Evolutionary conservation across 2,888 invertebrate species (phyloP).

Genomic region (Lithosia quadra): DNA sequence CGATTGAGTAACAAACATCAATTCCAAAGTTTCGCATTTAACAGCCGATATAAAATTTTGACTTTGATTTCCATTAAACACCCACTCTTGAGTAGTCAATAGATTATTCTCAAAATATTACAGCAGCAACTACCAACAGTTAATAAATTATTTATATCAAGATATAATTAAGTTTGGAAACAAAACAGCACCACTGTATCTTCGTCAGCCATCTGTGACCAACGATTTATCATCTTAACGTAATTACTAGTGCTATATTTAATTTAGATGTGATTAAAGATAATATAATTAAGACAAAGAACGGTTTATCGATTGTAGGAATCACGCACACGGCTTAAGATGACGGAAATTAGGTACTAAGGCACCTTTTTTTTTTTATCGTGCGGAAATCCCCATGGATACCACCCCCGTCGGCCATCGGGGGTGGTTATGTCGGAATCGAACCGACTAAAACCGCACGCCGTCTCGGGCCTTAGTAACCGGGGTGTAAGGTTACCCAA

Average conservation of each 20-base stretch:
- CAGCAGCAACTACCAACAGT: background rate
- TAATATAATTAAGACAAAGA: slow-evolving; percentile 33
- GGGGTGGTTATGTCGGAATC: too few relatives aligned
- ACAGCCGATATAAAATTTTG: too few relatives aligned
- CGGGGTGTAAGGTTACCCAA: too few relatives aligned
- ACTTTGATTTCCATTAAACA: too few relatives aligned
- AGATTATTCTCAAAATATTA: background rate
- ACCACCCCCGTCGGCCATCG: too few relatives aligned
- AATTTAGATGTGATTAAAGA: slow-evolving; percentile 31
- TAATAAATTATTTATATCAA: slow-evolving; percentile 9
- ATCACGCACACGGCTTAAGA: background rate
- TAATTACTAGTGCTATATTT: slow-evolving; percentile 20
- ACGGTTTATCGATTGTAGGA: background rate
- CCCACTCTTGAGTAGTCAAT: background rate
- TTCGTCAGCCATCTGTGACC: slow-evolving; percentile 27
- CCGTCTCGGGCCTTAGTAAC: too few relatives aligned
- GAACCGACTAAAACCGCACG: too few relatives aligned
- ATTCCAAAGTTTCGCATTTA: too few relatives aligned
- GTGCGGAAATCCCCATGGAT: too few relatives aligned
- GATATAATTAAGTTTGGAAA: slow-evolving; percentile 15
- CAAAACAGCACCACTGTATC: background rate
- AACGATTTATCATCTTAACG: slow-evolving; percentile 44
- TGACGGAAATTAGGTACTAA: background rate
- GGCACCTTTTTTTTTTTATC: too few relatives aligned
- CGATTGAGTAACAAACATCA: too few relatives aligned